Evolutionary conservation across 2,113 vertebrate species (phyloP), one percentile per base, ranked within the genome.

Genomic region (Mola mola): DNA sequence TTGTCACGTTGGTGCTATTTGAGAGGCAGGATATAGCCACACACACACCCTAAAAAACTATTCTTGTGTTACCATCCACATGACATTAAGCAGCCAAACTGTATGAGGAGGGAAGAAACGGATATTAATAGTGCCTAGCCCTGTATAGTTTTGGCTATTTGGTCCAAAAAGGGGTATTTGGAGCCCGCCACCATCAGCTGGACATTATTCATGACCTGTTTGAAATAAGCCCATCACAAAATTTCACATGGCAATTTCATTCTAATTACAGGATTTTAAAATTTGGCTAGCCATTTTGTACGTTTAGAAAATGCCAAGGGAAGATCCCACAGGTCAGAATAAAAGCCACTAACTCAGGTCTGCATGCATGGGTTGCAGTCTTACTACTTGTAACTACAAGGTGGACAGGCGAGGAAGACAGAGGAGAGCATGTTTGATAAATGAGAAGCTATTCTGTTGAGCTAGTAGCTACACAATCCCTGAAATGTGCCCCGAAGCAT

Each of bases 401-500:
- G 33, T 42, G 33, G 59, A 65, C 13, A 55, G 67, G 26, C 15
- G 52, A 4, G 24, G 15, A 40, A 12, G 36, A 49, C 53, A 69
- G 38, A 33, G 24, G 20, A 24, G 58, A 42, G 26, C 7, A 1
- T n/a, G 47, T 66, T 83, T 64, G 8, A 24, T 43, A 58, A 76
- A 78, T 60, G 42, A 76, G 25, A 84, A 83, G 73, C 40, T 75
- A 72, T n/a, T n/a, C n/a, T n/a, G n/a, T n/a, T n/a, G n/a, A n/a
- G n/a, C n/a, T n/a, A n/a, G n/a, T n/a, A n/a, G n/a, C n/a, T n/a
- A n/a, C n/a, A n/a, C n/a, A n/a, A n/a, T n/a, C n/a, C n/a, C n/a
- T n/a, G n/a, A n/a, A n/a, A n/a, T n/a, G n/a, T n/a, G n/a, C n/a
- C n/a, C n/a, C n/a, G n/a, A n/a, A n/a, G n/a, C n/a, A n/a, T n/a